These are phyloP conservation scores for Drosophila asahinai DNA, from an alignment of 1,140 invertebrate species.

Conservation along the genomic window DNA sequence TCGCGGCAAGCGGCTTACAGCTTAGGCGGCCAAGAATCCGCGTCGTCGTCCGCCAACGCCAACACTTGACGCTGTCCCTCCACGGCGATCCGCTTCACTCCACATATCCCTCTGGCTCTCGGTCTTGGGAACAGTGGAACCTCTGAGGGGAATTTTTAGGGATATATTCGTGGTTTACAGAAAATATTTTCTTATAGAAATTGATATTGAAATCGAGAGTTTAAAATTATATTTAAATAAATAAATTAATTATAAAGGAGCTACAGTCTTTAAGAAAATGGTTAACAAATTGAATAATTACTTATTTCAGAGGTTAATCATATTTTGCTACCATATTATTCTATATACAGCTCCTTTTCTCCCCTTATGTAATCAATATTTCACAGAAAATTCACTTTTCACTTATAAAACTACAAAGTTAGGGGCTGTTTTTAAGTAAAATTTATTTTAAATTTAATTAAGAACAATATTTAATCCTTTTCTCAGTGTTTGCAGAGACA, in stretches of 20 bases:
- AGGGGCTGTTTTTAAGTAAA: no score
- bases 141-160: not conserved
- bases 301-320: no score
- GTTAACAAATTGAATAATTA: no score
- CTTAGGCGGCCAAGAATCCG: constrained; percentile 67
- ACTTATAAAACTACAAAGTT: no score
- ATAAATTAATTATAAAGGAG: no score
- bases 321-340: no score
- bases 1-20: constrained; percentile 47
- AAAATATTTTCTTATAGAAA: not conserved
- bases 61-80: constrained; percentile 55
- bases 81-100: not conserved
- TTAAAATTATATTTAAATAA: no score
- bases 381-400: no score
- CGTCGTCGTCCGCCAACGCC: constrained; percentile 60
- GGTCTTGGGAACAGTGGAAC: not conserved
- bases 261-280: no score
- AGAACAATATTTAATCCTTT: not conserved
- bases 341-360: no score
- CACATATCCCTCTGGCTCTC: not conserved
- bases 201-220: not conserved
- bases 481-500: not conserved
- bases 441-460: no score
- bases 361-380: no score
- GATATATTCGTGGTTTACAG: not conserved